These are phyloP conservation scores for Mustela nigripes DNA, from an alignment of 2,113 vertebrate species.

Conservation along the genomic window DNA sequence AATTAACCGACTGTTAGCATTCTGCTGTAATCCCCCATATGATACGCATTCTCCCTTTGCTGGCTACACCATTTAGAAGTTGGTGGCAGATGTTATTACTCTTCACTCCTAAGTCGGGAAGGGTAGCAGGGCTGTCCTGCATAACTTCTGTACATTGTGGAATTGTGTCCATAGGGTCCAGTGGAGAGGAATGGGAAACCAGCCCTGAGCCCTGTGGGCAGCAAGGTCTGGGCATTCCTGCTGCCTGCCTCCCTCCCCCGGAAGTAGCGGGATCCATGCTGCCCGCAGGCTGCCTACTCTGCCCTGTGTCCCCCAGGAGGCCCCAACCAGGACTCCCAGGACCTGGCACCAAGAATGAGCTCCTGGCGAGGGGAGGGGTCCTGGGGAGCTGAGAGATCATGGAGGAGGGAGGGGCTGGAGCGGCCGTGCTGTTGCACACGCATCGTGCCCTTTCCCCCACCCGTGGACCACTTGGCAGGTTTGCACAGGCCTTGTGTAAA, in stretches of 20 bases:
- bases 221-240: fast-evolving
- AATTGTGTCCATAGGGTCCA: fast-evolving
- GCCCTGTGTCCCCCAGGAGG: neutral
- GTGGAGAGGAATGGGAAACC: neutral
- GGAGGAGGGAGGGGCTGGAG: fast-evolving
- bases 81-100: neutral
- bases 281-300: neutral
- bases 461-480: fast-evolving
- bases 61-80: neutral
- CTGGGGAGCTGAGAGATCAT: neutral
- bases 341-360: neutral
- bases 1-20: neutral
- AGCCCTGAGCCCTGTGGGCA: neutral
- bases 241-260: neutral
- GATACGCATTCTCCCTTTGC: fast-evolving
- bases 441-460: fast-evolving
- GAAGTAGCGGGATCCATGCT: neutral
- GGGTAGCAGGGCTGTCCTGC: fast-evolving
- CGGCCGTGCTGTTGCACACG: fast-evolving
- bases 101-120: neutral
- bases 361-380: neutral
- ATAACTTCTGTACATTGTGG: fast-evolving
- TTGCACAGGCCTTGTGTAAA: neutral
- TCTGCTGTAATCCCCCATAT: fast-evolving
- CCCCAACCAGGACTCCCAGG: neutral